These are phyloP conservation scores for Cacajao melanocephalus DNA, from an alignment of 2,797 vertebrate species.

Conservation along the genomic window DNA sequence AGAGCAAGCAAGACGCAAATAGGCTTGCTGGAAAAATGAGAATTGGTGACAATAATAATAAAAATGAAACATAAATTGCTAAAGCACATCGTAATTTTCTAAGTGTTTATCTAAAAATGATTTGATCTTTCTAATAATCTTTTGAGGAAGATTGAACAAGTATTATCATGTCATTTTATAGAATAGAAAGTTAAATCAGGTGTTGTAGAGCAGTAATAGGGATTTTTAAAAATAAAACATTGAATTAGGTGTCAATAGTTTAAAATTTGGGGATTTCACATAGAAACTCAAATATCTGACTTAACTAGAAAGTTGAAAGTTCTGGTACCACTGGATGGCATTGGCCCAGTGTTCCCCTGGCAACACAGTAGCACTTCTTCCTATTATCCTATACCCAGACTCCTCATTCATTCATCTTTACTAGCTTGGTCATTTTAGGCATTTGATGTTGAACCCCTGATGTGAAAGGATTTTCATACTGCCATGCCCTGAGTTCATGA, in stretches of 20 bases:
- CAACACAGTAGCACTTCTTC: background rate
- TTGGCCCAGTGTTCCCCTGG: accelerated
- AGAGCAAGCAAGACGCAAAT: background rate
- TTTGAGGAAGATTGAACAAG: background rate
- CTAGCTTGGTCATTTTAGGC: background rate
- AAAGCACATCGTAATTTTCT: background rate
- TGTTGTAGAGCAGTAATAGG: background rate
- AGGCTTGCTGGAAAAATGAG: background rate
- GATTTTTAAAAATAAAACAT: conserved; percentile 13
- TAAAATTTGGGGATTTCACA: background rate
- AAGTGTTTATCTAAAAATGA: background rate
- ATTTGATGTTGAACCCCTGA: background rate
- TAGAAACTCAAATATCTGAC: background rate
- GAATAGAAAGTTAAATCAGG: background rate
- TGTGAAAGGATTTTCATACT: background rate
- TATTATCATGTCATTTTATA: background rate
- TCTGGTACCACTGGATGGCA: background rate
- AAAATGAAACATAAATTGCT: background rate
- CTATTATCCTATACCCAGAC: background rate
- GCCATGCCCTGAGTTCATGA: background rate
- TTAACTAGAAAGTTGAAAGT: background rate
- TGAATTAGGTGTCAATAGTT: background rate
- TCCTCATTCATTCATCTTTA: background rate
- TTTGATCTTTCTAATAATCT: conserved; percentile 7
- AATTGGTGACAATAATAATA: background rate